Base-by-base conservation (phyloP, 2,888 invertebrate species). In the Drosophila austrosaltans region DNA sequence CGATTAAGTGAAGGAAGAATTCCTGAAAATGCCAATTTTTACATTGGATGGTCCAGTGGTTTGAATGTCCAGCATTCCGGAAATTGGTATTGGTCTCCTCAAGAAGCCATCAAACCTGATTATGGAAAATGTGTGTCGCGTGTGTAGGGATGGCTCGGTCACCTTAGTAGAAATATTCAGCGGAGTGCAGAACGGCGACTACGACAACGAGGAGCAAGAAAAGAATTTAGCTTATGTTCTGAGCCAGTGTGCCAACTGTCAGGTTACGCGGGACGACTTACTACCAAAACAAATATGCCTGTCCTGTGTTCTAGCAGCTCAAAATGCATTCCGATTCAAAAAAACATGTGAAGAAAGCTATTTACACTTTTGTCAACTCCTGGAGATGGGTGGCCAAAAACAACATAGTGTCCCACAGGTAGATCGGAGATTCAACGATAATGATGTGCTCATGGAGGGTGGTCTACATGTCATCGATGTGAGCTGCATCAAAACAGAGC, bases 251-350 rank as follows among this genome's bases (percentile, higher is more conserved):
- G 77, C 78, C 36, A 72, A 66, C 57, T 87, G 79, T 58, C 40
- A 69, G 16, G 89, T 78, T 62, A 72, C 59, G 2, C 63, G 53
- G 0, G 44, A 63, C 4, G 83, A 84, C 59, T 25, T 25, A 6
- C 76, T 91, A 28, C 92, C 92, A 0, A 82, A 87, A 20, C 77
- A 82, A 22, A 91, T 92, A 2, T 92, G 92, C 57, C 22, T 72
- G 2, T 75, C 79, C 7, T 92, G 92, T 66, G 72, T 85, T 3
- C 56, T 83, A 3, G 81, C 81, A 20, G 80, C 90, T 2, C 83
- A 78, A 40, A 76, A 76, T 54, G 89, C 92, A 0, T 91, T 81
- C 60, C 72, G 79, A 20, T 92, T 92, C 54, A 91, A 90, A 60
- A 76, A 81, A 6, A 87, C 81, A 44, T 91, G 90, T 36, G 88